Evolutionary conservation across 1,140 invertebrate genomes (phyloP), one percentile per base, ranked within the genome.

Genomic region (Cherax quadricarinatus): DNA sequence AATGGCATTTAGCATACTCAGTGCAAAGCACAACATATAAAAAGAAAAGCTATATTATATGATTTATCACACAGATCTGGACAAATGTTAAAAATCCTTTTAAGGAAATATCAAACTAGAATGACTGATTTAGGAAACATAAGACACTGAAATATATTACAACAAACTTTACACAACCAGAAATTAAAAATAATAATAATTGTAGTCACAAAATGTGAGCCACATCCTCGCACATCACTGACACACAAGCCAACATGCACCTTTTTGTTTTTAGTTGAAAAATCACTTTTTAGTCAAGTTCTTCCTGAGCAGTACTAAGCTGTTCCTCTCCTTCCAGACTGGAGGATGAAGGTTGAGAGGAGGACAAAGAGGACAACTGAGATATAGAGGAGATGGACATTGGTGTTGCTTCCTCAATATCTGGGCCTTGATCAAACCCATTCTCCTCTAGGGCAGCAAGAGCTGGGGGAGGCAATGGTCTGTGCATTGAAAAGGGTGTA

Each of bases 321-420:
- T 85, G 92, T 78, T 93, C 93, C 78, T 92, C 90, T 53, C 92
- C 93, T 60, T 91, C 90, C 16, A 91, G 57, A 60, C 90, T 91
- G 16, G 90, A 91, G 24, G 90, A 86, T 18, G 90, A 91, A 57
- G 90, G 90, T 57, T 91, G 90, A 24, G 89, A 92, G 51, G 91
- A 92, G 18, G 92, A 93, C 62, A 91, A 73, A 12, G 14, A 18
- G n/a, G 92, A 93, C 4, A 75, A 14, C 41, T 90, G 88, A n/a
- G 93, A 93, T 1, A 79, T 89, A 0, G 93, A 93, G 66, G 93
- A 93, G 60, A 93, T 86, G 1, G 93, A 93, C 93, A 93, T 93
- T 3, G 93, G 93, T 12, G 88, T 92, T 16, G 53, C 78, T 30
- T 93, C 93, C 51, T 93, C 93, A 30, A 78, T 82, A 16, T 85